phyloP scores from a whole-genome alignment of 2,797 vertebrate species.

The Eurystomus glaucurus region DNA sequence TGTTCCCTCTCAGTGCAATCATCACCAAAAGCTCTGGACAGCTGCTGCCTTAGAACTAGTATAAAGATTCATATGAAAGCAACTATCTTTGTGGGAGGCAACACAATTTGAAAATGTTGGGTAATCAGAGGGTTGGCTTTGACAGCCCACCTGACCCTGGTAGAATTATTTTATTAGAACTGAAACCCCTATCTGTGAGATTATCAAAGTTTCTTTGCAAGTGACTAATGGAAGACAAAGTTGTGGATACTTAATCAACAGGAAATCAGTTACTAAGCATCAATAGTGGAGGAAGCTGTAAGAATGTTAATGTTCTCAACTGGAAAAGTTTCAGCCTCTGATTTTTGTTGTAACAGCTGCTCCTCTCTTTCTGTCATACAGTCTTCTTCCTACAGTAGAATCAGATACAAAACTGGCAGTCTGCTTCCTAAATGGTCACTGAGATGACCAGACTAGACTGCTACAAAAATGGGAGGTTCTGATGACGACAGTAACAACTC shows the following conservation, averaged over 20 bases:
- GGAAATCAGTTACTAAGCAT: background rate
- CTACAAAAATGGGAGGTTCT: background rate
- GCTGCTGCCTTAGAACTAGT: background rate
- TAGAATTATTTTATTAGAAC: background rate
- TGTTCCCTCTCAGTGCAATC: background rate
- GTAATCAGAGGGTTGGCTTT: background rate
- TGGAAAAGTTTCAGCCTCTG: background rate
- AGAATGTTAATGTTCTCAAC: background rate
- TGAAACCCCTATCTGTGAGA: background rate
- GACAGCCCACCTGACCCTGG: background rate
- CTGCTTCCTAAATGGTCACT: background rate
- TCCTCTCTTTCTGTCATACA: background rate
- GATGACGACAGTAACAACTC: background rate
- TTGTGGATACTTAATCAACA: background rate
- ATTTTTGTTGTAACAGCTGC: background rate
- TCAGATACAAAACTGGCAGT: fast-evolving
- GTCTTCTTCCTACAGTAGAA: background rate
- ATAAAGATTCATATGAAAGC: background rate
- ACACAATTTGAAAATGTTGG: background rate
- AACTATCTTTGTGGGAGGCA: background rate
- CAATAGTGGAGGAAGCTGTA: background rate
- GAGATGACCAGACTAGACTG: background rate
- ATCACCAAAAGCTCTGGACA: background rate
- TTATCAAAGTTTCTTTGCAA: background rate
- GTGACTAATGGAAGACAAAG: background rate